Evolutionary conservation across 2,888 invertebrate genomes (phyloP), one percentile per base, ranked within the genome.

Genomic region (Parnassius apollo): DNA sequence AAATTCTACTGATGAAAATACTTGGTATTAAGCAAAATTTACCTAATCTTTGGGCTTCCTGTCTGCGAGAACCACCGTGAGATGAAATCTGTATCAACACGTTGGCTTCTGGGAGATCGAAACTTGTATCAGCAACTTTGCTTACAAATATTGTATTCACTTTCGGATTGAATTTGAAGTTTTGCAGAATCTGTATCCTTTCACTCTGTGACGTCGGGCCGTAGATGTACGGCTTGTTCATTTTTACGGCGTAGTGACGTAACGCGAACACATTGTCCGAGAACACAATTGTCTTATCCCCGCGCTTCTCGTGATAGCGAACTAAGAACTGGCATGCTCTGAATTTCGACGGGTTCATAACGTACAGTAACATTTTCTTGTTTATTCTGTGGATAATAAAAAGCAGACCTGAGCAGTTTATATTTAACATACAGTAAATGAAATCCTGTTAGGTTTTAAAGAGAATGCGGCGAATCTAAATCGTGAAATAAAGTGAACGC

Each of bases 301-400:
- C 98, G 69, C 99, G 94, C 61, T 96, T 93, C 87, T 99, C 99
- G 83, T 98, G 98, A 75, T 94, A 94, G 65, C 95, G 94, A 61
- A 99, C 98, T 2, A 99, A 93, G 89, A 97, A 99, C 88, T 99
- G 99, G 74, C 98, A 98, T 7, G 97, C 96, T 62, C 98, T 95
- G 86, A 99, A 99, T 86, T 99, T 99, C 73, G 97, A 98, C 2
- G 99, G 99, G 87, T 99, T 99, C 98, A 99, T 99, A 2, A 98
- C 99, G 83, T 98, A 98, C 9, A 99, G 92, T 50, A 99, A 93
- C 93, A 99, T 93, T 83, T 97, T 96, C 83, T 98, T 98, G 73
- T 96, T 96, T 58, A 97, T 96, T 85, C 96, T 97, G 72, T 11
- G 13, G 12, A 48, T 13, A 49, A 45, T 10, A 7, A 35, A 13